Conservation (phyloP, 2,888 invertebrate genomes). For the Osmoderma eremita region DNA sequence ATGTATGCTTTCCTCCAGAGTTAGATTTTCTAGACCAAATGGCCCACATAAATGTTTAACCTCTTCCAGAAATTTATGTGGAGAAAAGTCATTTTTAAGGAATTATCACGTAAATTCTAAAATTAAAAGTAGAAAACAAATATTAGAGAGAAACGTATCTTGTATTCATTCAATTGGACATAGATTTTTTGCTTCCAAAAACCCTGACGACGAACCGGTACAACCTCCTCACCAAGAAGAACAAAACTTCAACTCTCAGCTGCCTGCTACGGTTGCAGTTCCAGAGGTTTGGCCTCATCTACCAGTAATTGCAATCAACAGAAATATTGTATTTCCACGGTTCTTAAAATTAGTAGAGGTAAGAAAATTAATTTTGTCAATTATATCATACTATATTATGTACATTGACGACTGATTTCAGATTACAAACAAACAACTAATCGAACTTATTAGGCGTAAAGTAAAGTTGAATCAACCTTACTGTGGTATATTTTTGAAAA, state of each 20-base stretch:
- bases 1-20: slow-evolving; percentile 11
- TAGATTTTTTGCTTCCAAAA: slow-evolving; percentile 37
- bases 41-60: slow-evolving; percentile 38
- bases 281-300: slow-evolving; percentile 97
- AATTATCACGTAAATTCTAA: not conserved
- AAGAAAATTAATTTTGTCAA: slow-evolving; percentile 43
- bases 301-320: slow-evolving; percentile 91
- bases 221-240: slow-evolving; percentile 47
- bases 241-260: slow-evolving; percentile 65
- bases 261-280: slow-evolving; percentile 90
- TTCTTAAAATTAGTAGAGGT: slow-evolving; percentile 98
- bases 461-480: slow-evolving; percentile 97
- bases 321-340: slow-evolving; percentile 97
- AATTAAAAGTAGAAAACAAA: not conserved
- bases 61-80: slow-evolving; percentile 45
- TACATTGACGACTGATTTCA: slow-evolving; percentile 60
- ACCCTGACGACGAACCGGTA: slow-evolving; percentile 48
- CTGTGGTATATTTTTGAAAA: slow-evolving; percentile 95
- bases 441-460: slow-evolving; percentile 90
- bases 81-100: not conserved
- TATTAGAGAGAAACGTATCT: slow-evolving; percentile 15
- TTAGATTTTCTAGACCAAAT: not conserved
- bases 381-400: not conserved
- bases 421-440: slow-evolving; percentile 86
- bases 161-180: slow-evolving; percentile 20